Conservation (phyloP, 2,888 invertebrate genomes). For the Cerastis leucographa region DNA sequence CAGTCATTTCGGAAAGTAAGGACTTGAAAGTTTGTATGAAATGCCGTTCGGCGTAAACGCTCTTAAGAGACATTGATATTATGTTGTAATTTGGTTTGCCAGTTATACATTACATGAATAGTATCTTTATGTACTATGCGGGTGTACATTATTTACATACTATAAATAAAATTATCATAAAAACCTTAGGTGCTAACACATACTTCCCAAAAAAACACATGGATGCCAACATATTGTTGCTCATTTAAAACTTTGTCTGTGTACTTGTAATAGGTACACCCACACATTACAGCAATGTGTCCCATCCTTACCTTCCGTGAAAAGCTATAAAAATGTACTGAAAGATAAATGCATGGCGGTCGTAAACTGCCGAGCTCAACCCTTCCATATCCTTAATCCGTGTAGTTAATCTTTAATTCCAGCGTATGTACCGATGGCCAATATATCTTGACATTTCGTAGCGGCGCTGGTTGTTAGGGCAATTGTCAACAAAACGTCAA, state of each 20-base stretch:
- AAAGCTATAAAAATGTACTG: conserved; percentile 55
- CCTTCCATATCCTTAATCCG: conserved; percentile 41
- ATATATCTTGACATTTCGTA: conserved; percentile 14
- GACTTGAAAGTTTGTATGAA: no score
- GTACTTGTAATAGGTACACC: conserved; percentile 5
- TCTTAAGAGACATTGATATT: no score
- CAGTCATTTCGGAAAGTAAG: no score
- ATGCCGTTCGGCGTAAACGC: no score
- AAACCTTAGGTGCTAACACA: no score
- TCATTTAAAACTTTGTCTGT: not conserved
- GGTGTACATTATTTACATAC: no score
- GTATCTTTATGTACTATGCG: no score
- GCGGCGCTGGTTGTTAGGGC: not conserved
- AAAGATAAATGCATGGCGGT: conserved; percentile 47
- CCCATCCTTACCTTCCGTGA: conserved; percentile 17
- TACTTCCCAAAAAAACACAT: no score
- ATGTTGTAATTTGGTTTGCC: no score
- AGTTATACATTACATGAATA: no score
- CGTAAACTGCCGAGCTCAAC: conserved; percentile 49
- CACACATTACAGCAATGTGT: not conserved
- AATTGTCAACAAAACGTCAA: conserved; percentile 17
- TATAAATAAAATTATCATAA: no score
- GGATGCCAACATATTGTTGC: no score
- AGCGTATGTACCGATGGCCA: conserved; percentile 3
- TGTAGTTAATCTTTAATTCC: conserved; percentile 52